Base-by-base conservation (phyloP, 2,113 vertebrate genomes). In the Phycodurus eques region DNA sequence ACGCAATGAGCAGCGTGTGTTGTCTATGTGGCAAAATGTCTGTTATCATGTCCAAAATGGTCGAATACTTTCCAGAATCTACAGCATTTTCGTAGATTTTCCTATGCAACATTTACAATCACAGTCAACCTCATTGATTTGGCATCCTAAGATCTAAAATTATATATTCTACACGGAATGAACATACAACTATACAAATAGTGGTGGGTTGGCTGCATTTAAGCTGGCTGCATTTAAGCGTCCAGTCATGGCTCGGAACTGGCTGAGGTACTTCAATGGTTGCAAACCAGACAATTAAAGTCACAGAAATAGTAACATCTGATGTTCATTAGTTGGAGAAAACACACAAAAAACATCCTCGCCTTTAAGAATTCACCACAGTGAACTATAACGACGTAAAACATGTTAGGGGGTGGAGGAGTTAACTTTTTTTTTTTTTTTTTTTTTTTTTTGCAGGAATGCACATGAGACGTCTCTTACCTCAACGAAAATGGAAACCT, bases 251-350 rank as follows among this genome's bases (percentile, higher is more conserved):
- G 71, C 53, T 71, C 43, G 67, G 20, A 67, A 56, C 53, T 60
- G 39, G 35, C 57, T 60, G 65, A 12, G 4, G 67, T 4, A 69
- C 31, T 47, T 71, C 10, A 68, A 75, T 44, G 74, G 66, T 53
- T 71, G 61, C n/a, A 70, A 68, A 56, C 71, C 82, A 81, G 78
- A 62, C 27, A 14, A 27, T 27, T 27, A 27, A 1, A 27, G 31
- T 15, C 35, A 35, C 74, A 9, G 33, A 15, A 62, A 56, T 67
- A 73, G 76, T 62, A 85, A 92, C 91, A 93, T 91, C 88, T 92
- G 89, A 90, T 80, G 88, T 79, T 35, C 80, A 92, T 92, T 89
- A 91, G 59, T 64, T 65, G 54, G 46, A 72, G 75, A 75, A 57
- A 8, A 54, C 20, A 44, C 10, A 44, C 20, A n/a, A 5, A n/a